Percentiles rank a stretch among this genome's conserved stretches.
phyloP scores from a whole-genome alignment of 2,113 vertebrate species.

The Antennarius striatus region DNA sequence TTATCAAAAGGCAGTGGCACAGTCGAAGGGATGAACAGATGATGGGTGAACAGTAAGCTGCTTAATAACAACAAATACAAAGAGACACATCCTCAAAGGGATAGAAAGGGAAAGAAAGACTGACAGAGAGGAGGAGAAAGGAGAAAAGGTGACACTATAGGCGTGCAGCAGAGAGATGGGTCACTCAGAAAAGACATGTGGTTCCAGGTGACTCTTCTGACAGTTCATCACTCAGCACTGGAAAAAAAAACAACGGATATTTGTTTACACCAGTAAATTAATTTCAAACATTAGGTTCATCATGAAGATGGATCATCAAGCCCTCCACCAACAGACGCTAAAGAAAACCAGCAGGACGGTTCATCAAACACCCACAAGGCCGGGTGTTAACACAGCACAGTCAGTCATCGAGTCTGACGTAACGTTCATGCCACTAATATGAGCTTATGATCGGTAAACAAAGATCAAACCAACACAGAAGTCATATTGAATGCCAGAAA shows the following conservation, averaged over 20 bases:
- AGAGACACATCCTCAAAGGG: slow-evolving; percentile 4
- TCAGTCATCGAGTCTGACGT: neutral
- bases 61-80: slow-evolving; percentile 58
- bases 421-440: neutral
- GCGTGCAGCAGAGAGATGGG: slow-evolving; percentile 33
- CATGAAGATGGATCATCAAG: slow-evolving; percentile 49
- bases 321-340: slow-evolving; percentile 21
- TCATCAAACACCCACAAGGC: slow-evolving; percentile 16
- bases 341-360: slow-evolving; percentile 2
- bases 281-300: slow-evolving; percentile 31
- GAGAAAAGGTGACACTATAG: neutral
- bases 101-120: neutral
- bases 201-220: slow-evolving; percentile 36
- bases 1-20: slow-evolving; percentile 46
- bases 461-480: neutral
- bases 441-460: neutral
- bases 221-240: slow-evolving; percentile 45
- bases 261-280: slow-evolving; percentile 49
- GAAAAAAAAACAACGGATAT: slow-evolving; percentile 1
- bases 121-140: neutral
- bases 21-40: slow-evolving; percentile 28
- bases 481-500: too few relatives aligned
- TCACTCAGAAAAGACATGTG: slow-evolving; percentile 36
- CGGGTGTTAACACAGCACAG: neutral
- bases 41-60: slow-evolving; percentile 45